Base-by-base conservation (phyloP, 1,140 invertebrate genomes). In the Drosophila ogumai region DNA sequence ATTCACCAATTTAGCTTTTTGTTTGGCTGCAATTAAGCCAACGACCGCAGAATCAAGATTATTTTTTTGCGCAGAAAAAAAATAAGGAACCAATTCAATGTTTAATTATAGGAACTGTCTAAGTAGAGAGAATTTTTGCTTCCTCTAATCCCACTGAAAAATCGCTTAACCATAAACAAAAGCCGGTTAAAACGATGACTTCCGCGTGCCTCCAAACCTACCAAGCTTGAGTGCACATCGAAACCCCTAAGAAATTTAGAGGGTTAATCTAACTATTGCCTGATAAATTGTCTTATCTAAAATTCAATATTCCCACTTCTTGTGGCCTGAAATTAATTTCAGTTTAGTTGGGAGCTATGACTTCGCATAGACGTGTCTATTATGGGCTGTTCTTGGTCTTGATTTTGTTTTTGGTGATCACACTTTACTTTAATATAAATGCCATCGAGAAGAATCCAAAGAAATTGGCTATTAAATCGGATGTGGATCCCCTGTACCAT, bases 71-170 rank as follows among this genome's bases (percentile, higher is more conserved):
- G 38, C 38, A 49, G 15, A 19, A 28, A 43, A 68, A 32, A 41
- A 50, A 68, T 17, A 13, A 41, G 7, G 10, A 54, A 19, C 9
- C 19, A 6, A 54, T 46, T 66, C 25, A 54, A 25, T 69, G 66
- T 69, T 69, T 69, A 69, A 67, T 69, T 69, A 67, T 55, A 67
- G 66, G 47, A 69, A 69, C 47, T 38, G 15, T 17, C 17, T 22
- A 36, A 10, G 7, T 9, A 22, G 13, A 40, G 32, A 58, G 32
- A 40, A 10, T 22, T 32, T 38, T 32, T 6, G 28, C 36, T 65
- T 65, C 61, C 61, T 65, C 56, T 65, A 43, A 25, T 47, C 34
- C 36, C 9, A 36, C 38, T 19, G 13, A 43, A 61, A 49, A 65
- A 52, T 44, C 47, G 17, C 36, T 46, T 46, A 9, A 36, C 43